Evolutionary conservation across 2,888 invertebrate genomes (phyloP), one percentile per base, ranked within the genome.

Genomic region (Netelia fuscicornis): DNA sequence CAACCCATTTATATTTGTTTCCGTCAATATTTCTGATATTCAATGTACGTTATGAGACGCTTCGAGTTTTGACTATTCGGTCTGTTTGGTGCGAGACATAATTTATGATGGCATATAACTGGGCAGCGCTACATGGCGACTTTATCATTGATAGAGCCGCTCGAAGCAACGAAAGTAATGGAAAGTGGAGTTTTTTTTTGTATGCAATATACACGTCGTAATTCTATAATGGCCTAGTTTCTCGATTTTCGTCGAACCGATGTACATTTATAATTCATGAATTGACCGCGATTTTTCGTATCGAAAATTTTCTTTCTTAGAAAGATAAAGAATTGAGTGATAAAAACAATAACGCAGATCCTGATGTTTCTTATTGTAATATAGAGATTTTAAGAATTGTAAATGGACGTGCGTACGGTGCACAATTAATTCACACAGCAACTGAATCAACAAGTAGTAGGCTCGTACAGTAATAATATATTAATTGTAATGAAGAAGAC

Each of bases 371-470:
- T 48, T 48, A 48, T 13, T 5, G 8, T 13, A 13, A 10, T 13
- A 13, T 48, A 10, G 48, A 48, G 2, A 23, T 58, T 58, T 58
- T 0, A 9, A 20, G 23, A 58, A 20, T 58, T 8, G 9, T 20
- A 20, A 20, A 58, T 20, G 9, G 9, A 0, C 20, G 58, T 58
- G 58, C 17, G 17, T 8, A 20, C n/a, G 20, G 6, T 58, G 58
- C 20, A 58, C 13, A n/a, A 54, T 58, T 58, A 37, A 44, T 42
- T 56, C 3, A 75, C 60, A 10, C 70, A 75, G 11, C 71, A 90
- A 91, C 89, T 90, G 90, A 91, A 91, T 88, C 84, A 89, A 86
- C 87, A 89, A 90, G 89, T 89, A 89, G 88, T 84, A 86, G 82
- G 86, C 37, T 68, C 23, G 67, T 72, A 85, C 56, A 44, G 64